Base-by-base conservation (phyloP, 2,888 invertebrate species). In the Coelogynopora nodosa region DNA sequence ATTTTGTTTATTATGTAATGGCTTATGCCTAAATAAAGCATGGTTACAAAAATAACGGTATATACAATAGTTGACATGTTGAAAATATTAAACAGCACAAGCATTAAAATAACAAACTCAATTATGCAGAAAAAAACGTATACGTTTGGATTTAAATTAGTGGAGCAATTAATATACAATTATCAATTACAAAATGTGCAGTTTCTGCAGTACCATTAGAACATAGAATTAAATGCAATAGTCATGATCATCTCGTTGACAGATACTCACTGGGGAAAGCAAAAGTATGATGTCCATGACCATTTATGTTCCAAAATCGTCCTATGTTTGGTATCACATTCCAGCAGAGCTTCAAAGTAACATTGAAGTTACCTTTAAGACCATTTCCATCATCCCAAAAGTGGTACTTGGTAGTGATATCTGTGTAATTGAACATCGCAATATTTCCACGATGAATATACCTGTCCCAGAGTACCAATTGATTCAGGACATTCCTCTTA, bases 321-420 rank as follows among this genome's bases (percentile, higher is more conserved):
- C 99, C 99, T 88, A 98, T 97, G 93, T 99, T 99, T 30, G 99
- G 98, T 90, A 99, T 96, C 88, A 99, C 96, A 92, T 99, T 99
- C 96, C 97, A 98, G 0, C 96, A 96, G 67, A 99, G 93, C n/a
- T 95, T 95, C 87, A 99, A 93, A 0, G 97, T 97, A 18, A 99
- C 95, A 92, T 99, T 98, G 90, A 94, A 94, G 93, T 98, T 97
- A 87, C 94, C 96, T 91, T 94, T 96, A 84, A 99, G 94, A 89
- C 98, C 97, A 92, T 96, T 96, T 88, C 98, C 98, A 93, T 98
- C 98, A 93, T 99, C 99, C 96, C 97, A 97, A 93, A 99, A 99
- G 91, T 98, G 99, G 93, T 99, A 99, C 91, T 99, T 98, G 0
- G 97, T 96, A 92, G 97, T 96, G 94, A 96, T 95, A 90, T 96